Base-by-base conservation (phyloP, 2,888 invertebrate species). In the Molanna angustata region DNA sequence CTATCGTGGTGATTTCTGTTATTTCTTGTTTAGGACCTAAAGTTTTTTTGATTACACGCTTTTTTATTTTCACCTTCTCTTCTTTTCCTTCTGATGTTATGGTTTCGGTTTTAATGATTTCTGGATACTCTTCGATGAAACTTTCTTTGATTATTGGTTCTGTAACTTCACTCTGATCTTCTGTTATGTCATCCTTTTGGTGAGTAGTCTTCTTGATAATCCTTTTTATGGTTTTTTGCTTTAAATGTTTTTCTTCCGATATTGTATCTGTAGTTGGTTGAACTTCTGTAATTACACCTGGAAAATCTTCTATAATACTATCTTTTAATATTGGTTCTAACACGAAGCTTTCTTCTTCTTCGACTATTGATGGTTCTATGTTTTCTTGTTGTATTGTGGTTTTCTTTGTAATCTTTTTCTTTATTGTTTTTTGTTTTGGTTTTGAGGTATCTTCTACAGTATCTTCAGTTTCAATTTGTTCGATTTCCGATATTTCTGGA, bases 321-420 rank as follows among this genome's bases (percentile, higher is more conserved):
- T 37, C n/a, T 16, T 37, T 37, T 7, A 16, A 4, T 17, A 16
- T 17, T 37, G 37, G 17, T 17, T 37, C 37, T 6, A 37, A 17
- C 3, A 66, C 64, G n/a, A n/a, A n/a, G n/a, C n/a, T n/a, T n/a
- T n/a, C n/a, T n/a, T n/a, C n/a, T n/a, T n/a, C n/a, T n/a, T n/a
- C n/a, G n/a, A n/a, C n/a, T n/a, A n/a, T n/a, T n/a, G n/a, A n/a
- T n/a, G n/a, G n/a, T 4, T 66, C 63, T 1, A 68, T 61, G 52
- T 74, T 73, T 52, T 71, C 68, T 4, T 66, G 59, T 0, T 62
- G 58, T 0, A 67, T 65, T 64, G 69, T 62, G 63, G 71, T 42
- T 62, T 63, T 60, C 57, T 61, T 63, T 54, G 57, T 66, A 59
- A 37, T 63, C 65, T 59, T 65, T 62, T 63, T 67, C 64, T 54